phyloP scores from a whole-genome alignment of 1,140 invertebrate species.

The Conus betulinus region DNA sequence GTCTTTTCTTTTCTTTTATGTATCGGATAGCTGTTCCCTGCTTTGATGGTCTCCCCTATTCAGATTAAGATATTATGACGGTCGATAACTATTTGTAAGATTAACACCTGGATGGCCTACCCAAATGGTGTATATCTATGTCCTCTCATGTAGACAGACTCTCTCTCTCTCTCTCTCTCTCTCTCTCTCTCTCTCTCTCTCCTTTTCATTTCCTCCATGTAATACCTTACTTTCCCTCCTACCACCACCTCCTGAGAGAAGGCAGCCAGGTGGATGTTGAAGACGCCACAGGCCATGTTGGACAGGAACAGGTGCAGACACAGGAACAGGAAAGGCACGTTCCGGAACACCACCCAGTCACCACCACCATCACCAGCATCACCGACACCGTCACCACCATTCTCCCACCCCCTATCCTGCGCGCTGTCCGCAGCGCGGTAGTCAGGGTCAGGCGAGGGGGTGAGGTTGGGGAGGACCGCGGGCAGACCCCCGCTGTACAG shows the following conservation, averaged over 20 bases:
- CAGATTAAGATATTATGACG: too few relatives aligned
- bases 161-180: too few relatives aligned
- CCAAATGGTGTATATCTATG: too few relatives aligned
- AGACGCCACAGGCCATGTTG: slow-evolving; percentile 29
- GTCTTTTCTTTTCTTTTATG: too few relatives aligned
- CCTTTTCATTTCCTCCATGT: too few relatives aligned
- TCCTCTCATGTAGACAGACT: too few relatives aligned
- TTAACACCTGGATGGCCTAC: too few relatives aligned
- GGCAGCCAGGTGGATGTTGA: slow-evolving; percentile 36
- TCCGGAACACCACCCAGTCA: not conserved
- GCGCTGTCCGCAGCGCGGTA: not conserved
- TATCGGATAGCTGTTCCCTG: too few relatives aligned
- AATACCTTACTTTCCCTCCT: not conserved
- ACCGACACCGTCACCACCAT: not conserved
- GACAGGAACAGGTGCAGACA: slow-evolving; percentile 30
- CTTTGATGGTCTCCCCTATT: too few relatives aligned
- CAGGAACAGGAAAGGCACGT: slow-evolving; percentile 28
- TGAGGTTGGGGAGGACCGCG: not conserved
- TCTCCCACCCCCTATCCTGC: not conserved
- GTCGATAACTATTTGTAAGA: too few relatives aligned
- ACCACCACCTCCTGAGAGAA: slow-evolving; percentile 29
- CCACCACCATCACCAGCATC: not conserved
- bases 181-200: too few relatives aligned
- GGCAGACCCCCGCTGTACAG: not conserved
- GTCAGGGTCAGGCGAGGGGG: not conserved